A percentile compares a stretch with the other conserved stretches of the same genome.
Conservation (phyloP, 53 echinoderm and acorn worm species). For the Mesocentrotus franciscanus region DNA sequence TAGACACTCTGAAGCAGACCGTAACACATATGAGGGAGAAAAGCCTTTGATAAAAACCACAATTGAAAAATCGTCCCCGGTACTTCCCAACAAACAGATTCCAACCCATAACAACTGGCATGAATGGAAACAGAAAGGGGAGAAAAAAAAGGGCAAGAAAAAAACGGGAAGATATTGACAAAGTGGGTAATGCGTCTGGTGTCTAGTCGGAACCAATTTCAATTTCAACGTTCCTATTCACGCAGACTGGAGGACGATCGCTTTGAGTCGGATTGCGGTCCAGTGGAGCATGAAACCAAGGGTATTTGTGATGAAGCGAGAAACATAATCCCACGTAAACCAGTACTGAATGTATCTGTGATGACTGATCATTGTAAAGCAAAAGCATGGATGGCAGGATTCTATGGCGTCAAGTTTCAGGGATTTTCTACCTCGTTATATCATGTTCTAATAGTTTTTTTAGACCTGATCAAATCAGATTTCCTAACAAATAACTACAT, state of each 20-base stretch:
- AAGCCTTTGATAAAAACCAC: slow-evolving; percentile 11
- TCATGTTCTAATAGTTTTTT: not conserved
- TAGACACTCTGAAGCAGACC: not conserved
- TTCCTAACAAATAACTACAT: not conserved
- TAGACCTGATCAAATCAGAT: not conserved
- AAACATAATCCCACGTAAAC: slow-evolving; percentile 10
- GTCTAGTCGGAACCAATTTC: slow-evolving; percentile 45
- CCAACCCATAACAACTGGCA: not conserved
- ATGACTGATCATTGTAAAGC: not conserved
- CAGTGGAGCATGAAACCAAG: slow-evolving; percentile 20
- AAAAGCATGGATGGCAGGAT: not conserved
- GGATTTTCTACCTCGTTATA: not conserved
- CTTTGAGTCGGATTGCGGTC: not conserved
- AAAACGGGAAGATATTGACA: slow-evolving; percentile 1
- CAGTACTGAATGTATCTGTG: not conserved
- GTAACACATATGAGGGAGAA: not conserved
- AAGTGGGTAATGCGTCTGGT: slow-evolving; percentile 16
- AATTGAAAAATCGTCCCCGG: slow-evolving; percentile 18
- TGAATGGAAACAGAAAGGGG: not conserved
- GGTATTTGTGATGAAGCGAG: not conserved
- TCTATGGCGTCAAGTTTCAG: not conserved
- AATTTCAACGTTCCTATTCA: not conserved
- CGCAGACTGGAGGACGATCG: not conserved
- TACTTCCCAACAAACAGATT: not conserved
- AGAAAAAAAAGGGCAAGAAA: not conserved